A percentile compares a stretch with the other conserved stretches of the same genome.
Evolutionary conservation across 1,140 invertebrate species (phyloP).

Genomic region (Phymastichus coffea): DNA sequence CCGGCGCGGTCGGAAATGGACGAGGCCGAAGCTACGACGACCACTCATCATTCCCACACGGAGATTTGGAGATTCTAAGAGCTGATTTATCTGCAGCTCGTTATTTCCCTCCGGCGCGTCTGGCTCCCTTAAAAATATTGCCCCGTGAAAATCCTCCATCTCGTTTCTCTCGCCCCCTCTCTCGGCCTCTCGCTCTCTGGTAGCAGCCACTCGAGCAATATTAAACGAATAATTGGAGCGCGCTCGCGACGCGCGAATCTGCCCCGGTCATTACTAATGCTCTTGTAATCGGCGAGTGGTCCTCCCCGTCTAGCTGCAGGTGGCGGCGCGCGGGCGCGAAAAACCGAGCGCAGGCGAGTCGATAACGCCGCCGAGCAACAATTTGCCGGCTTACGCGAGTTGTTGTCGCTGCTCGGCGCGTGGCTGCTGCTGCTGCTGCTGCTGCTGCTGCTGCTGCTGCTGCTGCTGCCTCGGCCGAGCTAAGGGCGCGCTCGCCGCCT

Average conservation of each 20-base stretch:
- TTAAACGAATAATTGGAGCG: constrained; percentile 26
- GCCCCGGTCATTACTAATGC: too few relatives aligned
- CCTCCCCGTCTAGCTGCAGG: background rate
- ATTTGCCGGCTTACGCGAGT: background rate
- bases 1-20: background rate
- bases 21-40: background rate
- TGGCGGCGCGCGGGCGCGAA: background rate
- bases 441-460: background rate
- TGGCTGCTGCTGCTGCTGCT: background rate
- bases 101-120: constrained; percentile 18
- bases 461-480: background rate
- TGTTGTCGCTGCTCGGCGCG: background rate
- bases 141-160: constrained; percentile 18
- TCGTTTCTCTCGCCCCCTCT: background rate
- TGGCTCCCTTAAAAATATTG: constrained; percentile 22
- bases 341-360: background rate
- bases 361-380: background rate
- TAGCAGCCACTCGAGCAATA: constrained; percentile 19
- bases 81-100: constrained; percentile 29
- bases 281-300: too few relatives aligned
- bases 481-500: background rate
- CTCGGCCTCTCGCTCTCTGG: background rate
- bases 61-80: constrained; percentile 12
- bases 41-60: constrained; percentile 29
- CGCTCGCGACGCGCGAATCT: background rate